Evolutionary conservation across 2,888 invertebrate species (phyloP).

Genomic region (Orthosia gracilis): DNA sequence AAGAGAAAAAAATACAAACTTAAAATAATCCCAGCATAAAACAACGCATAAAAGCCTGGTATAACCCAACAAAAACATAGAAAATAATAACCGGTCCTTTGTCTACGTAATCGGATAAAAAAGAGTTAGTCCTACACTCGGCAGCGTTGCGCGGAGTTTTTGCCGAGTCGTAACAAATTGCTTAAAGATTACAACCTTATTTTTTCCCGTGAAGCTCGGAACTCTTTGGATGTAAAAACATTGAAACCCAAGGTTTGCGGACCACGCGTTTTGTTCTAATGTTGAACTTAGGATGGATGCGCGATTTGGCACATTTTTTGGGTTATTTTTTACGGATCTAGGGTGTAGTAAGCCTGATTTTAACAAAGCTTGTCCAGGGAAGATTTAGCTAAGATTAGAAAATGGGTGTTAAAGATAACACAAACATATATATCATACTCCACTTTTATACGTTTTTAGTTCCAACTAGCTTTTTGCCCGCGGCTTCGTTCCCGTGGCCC

Average conservation of each 20-base stretch:
- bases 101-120: conserved; percentile 65
- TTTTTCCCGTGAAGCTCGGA: conserved; percentile 56
- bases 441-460: too few species aligned
- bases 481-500: too few species aligned
- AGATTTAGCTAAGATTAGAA: too few species aligned
- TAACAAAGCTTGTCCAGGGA: neutral
- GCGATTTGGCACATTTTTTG: conserved; percentile 21
- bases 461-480: too few species aligned
- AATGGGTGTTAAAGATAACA: too few species aligned
- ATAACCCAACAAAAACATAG: conserved; percentile 37
- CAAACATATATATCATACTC: too few species aligned
- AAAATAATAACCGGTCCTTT: conserved; percentile 65
- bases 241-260: conserved; percentile 35
- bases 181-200: conserved; percentile 72
- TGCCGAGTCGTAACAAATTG: conserved; percentile 71
- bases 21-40: conserved; percentile 7
- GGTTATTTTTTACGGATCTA: conserved; percentile 7
- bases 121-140: conserved; percentile 54
- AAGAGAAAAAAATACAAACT: neutral
- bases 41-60: conserved; percentile 1
- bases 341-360: neutral
- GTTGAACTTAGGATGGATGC: conserved; percentile 33
- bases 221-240: conserved; percentile 62
- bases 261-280: conserved; percentile 52
- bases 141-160: conserved; percentile 66